Base-by-base conservation (phyloP, 2,113 vertebrate genomes). In the Brachyhypopomus gauderio region DNA sequence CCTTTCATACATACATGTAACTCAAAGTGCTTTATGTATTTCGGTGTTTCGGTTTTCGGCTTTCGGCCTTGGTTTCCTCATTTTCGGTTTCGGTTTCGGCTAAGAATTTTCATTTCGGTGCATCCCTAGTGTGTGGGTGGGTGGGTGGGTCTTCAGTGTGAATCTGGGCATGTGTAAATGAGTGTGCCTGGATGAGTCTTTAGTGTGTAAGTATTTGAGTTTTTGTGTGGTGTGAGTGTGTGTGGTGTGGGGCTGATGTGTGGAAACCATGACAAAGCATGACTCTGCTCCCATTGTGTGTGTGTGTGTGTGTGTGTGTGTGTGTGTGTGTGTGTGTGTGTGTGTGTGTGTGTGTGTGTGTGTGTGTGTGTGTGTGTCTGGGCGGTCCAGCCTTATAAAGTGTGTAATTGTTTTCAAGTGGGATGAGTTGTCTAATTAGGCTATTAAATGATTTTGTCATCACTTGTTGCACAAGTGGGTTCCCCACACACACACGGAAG, bases 231-330 rank as follows among this genome's bases (percentile, higher is more conserved):
- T 59, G 38, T 45, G 66, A 66, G 41, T 78, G 45, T 52, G 45
- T 8, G 1, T 8, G 12, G 45, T 14, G 9, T 14, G 45, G 9
- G 12, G 9, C 12, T 52, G 9, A 14, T 52, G 9, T 11, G 12
- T 14, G 45, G 45, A 45, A 45, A 48, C 75, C 36, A 58, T 80
- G 60, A 74, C 30, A 56, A 74, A 38, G 71, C 59, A 80, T 25
- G 59, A 41, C 72, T 72, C 38, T n/a, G 34, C 58, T 73, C 23
- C 30, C 30, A 30, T 70, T 17, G 19, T 27, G 16, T 5, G 34
- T 41, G 19, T 19, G 7, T 79, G 58, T 59, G 66, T 60, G 79
- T n/a, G 79, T 75, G 79, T 75, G n/a, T 74, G 36, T 72, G n/a
- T 78, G 52, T 69, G 17, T n/a, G 62, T 34, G 36, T 38, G 63